Conservation (phyloP, 1,140 invertebrate species). For the Thaumatotibia leucotreta region DNA sequence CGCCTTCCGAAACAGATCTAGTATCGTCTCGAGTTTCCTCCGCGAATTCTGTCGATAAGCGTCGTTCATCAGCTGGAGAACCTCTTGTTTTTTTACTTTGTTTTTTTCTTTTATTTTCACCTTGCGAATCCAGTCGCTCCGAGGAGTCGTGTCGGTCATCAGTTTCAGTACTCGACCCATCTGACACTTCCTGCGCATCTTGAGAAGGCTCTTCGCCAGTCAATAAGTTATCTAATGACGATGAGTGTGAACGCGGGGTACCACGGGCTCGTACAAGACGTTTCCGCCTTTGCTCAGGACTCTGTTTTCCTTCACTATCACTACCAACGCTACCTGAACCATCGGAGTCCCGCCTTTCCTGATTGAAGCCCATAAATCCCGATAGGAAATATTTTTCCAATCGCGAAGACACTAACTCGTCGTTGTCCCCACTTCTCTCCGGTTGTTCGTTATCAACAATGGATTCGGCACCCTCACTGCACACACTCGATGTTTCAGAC, state of each 20-base stretch:
- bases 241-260: slow-evolving; percentile 87
- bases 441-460: slow-evolving; percentile 75
- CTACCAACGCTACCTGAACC: slow-evolving; percentile 89
- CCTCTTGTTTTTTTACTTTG: slow-evolving; percentile 80
- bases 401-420: slow-evolving; percentile 88
- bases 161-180: slow-evolving; percentile 85
- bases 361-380: slow-evolving; percentile 88
- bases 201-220: slow-evolving; percentile 77
- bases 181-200: slow-evolving; percentile 78
- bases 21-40: slow-evolving; percentile 78
- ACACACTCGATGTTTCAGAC: slow-evolving; percentile 92
- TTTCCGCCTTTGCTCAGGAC: slow-evolving; percentile 90
- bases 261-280: slow-evolving; percentile 86
- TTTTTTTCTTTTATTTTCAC: slow-evolving; percentile 91
- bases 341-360: slow-evolving; percentile 85
- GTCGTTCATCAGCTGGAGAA: slow-evolving; percentile 76
- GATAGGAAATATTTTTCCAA: slow-evolving; percentile 94
- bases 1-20: slow-evolving; percentile 79
- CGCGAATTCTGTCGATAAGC: slow-evolving; percentile 60
- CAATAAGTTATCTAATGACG: slow-evolving; percentile 86
- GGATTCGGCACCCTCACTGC: slow-evolving; percentile 88
- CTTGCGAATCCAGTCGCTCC: slow-evolving; percentile 83
- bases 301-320: slow-evolving; percentile 90
- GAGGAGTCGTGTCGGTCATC: slow-evolving; percentile 86
- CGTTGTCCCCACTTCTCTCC: slow-evolving; percentile 76